Evolutionary conservation across 2,888 invertebrate genomes (phyloP), one percentile per base, ranked within the genome.

Genomic region (Yponomeuta cagnagella): DNA sequence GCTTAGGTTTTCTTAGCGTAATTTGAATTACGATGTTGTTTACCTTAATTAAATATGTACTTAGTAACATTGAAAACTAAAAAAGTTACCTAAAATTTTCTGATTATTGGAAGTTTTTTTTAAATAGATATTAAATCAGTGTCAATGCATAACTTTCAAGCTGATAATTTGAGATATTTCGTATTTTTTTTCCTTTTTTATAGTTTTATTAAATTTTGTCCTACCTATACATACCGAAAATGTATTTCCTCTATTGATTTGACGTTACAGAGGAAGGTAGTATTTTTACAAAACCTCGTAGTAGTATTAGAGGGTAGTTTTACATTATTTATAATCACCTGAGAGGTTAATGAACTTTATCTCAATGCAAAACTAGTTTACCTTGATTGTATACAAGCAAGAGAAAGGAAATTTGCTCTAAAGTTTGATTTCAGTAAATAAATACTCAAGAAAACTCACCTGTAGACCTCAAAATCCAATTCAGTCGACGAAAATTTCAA

Each of bases 391-490:
- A 31, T 23, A 52, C 30, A 31, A 8, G 4, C 10, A 68, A 68
- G 68, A 23, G 68, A 68, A 68, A 52, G 68, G 68, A 31, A 48
- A 67, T 12, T 3, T 30, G 23, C 43, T 43, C 43, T 66, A 66
- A 33, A 66, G 4, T 23, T 64, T n/a, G 10, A 31, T 10, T 31
- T 64, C 64, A 48, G 1, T 48, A 68, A 10, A 52, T 30, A 48
- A 64, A 33, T 31, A 5, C 1, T 30, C 1, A 31, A 70, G 76
- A 76, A 74, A 74, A 83, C 89, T 88, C 77, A 90, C 90, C 89
- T 78, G 72, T 73, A 73, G 77, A 77, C 78, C 79, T 80, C 78
- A 86, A 87, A 90, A 89, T 89, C 89, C 89, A 89, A 89, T 82
- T 78, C 72, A 71, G 82, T 78, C 73, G 71, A 15, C 31, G 33